phyloP scores from a whole-genome alignment of 1,140 invertebrate species.

The Potamilus streckersoni region DNA sequence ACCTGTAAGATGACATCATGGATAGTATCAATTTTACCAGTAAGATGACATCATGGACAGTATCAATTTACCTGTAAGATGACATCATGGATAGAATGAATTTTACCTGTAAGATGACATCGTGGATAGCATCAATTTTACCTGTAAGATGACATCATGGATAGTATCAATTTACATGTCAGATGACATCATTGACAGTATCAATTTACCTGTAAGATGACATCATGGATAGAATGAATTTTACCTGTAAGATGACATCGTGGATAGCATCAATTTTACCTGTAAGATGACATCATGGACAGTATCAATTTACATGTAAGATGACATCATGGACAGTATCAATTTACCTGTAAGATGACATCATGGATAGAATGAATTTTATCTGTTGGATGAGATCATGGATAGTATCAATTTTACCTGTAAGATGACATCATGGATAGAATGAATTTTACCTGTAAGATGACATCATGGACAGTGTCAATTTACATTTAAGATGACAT shows the following conservation, averaged over 20 bases:
- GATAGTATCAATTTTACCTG: no score
- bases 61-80: slow-evolving; percentile 66
- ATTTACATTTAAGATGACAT: no score
- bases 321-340: slow-evolving; percentile 79
- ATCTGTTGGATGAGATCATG: no score
- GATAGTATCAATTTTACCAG: slow-evolving; percentile 60
- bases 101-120: slow-evolving; percentile 74
- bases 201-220: slow-evolving; percentile 72
- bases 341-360: slow-evolving; percentile 58
- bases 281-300: neutral
- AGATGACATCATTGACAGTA: neutral
- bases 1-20: neutral
- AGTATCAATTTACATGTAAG: slow-evolving; percentile 67
- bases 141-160: slow-evolving; percentile 45
- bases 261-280: neutral
- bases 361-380: slow-evolving; percentile 52
- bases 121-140: slow-evolving; percentile 76
- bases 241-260: slow-evolving; percentile 58
- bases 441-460: no score
- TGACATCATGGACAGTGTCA: no score
- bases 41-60: slow-evolving; percentile 78
- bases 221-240: slow-evolving; percentile 76
- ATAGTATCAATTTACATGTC: neutral
- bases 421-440: no score
- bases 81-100: neutral